These are phyloP conservation scores for Balanococcus diminutus DNA, from an alignment of 2,888 invertebrate species.

Conservation along the genomic window DNA sequence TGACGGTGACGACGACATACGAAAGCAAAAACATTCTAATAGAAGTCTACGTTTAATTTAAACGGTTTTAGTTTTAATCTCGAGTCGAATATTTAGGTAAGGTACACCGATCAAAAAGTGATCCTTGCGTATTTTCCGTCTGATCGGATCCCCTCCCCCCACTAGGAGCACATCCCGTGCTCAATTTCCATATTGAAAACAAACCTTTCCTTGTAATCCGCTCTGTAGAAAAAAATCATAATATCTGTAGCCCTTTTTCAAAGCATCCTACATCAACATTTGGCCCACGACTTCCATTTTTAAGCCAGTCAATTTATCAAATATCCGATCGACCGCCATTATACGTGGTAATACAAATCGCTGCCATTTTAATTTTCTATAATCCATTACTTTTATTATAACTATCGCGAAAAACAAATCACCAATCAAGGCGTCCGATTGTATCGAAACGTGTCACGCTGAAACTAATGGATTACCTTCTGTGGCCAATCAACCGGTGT, in stretches of 20 bases:
- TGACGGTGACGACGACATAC: background rate
- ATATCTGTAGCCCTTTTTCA: too few species aligned
- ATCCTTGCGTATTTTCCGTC: background rate
- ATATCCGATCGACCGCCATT: background rate
- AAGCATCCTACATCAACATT: too few species aligned
- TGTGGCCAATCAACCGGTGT: background rate
- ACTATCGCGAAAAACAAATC: slow-evolving; percentile 5
- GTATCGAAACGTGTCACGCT: background rate
- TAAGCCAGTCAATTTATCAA: background rate
- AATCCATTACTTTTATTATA: slow-evolving; percentile 5
- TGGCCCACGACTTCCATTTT: too few species aligned
- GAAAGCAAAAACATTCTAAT: background rate
- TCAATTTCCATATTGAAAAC: background rate
- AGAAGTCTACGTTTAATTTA: slow-evolving; percentile 35
- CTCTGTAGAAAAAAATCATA: background rate
- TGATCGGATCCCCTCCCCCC: background rate
- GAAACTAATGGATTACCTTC: slow-evolving; percentile 10
- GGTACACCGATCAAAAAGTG: slow-evolving; percentile 11
- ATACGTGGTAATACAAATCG: background rate
- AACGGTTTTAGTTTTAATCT: slow-evolving; percentile 33
- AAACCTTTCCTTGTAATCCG: background rate
- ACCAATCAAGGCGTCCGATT: slow-evolving; percentile 6
- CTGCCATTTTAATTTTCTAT: background rate
- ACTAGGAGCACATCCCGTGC: too few species aligned
- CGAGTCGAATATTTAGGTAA: background rate